Percentiles rank a stretch among this genome's conserved stretches.
These are phyloP conservation scores for Acanthurus lineatus DNA, from an alignment of 2,797 vertebrate genomes.

Conservation along the genomic window DNA sequence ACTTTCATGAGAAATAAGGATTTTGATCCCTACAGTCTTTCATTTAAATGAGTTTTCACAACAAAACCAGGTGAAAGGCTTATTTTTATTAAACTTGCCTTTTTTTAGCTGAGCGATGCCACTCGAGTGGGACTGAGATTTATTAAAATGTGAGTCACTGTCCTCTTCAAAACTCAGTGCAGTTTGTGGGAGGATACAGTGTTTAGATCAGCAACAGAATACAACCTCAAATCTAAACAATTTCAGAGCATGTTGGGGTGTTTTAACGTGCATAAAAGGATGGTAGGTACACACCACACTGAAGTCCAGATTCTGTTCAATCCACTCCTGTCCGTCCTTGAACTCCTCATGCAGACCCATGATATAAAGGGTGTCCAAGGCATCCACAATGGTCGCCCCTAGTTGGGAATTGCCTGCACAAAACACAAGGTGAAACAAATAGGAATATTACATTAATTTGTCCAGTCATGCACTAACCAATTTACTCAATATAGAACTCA, in stretches of 20 bases:
- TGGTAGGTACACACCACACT: slow-evolving; percentile 86
- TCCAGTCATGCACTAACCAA: neutral
- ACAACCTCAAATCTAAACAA: no score
- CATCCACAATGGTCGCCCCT: slow-evolving; percentile 97
- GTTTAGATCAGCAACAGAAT: no score
- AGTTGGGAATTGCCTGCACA: slow-evolving; percentile 94
- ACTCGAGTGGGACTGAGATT: neutral
- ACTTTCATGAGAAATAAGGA: neutral
- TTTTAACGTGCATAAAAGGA: neutral
- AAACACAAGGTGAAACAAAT: slow-evolving; percentile 42
- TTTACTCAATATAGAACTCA: neutral
- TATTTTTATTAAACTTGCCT: no score
- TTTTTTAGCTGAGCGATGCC: neutral
- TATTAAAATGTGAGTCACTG: neutral
- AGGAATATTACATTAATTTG: slow-evolving; percentile 1
- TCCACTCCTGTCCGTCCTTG: slow-evolving; percentile 96
- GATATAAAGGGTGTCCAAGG: slow-evolving; percentile 97
- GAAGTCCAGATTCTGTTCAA: slow-evolving; percentile 97
- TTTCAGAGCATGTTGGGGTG: neutral
- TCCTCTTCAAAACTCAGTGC: neutral
- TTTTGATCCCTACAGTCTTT: neutral
- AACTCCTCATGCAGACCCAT: slow-evolving; percentile 98
- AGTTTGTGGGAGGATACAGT: neutral
- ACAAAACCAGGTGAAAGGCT: neutral
- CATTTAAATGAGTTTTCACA: neutral